Conservation (phyloP, 2,888 invertebrate species). For the Nephrotoma guestfalica region DNA sequence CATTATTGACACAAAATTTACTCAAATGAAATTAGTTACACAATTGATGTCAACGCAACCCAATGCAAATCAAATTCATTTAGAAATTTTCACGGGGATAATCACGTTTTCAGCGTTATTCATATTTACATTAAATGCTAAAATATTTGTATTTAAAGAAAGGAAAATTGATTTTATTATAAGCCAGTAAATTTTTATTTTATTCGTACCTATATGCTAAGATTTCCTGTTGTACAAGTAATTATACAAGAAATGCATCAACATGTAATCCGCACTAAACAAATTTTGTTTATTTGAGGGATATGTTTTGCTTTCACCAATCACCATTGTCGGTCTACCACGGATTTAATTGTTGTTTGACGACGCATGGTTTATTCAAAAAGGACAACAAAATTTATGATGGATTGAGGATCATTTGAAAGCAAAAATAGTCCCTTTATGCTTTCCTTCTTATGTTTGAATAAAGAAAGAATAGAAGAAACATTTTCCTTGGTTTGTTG, state of each 20-base stretch:
- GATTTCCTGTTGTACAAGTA: not conserved
- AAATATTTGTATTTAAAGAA: not conserved
- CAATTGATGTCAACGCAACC: not conserved
- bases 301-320: not conserved
- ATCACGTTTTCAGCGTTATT: not conserved
- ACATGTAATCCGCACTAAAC: not conserved
- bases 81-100: not conserved
- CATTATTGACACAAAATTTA: no score
- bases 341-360: not conserved
- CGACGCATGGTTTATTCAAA: not conserved
- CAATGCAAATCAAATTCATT: not conserved
- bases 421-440: not conserved
- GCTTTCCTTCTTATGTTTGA: not conserved
- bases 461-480: not conserved
- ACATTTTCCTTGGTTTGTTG: not conserved
- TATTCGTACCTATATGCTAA: not conserved
- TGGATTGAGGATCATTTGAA: not conserved
- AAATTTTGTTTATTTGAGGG: no score
- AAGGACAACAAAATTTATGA: not conserved
- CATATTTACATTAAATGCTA: not conserved
- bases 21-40: no score
- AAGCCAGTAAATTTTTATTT: not conserved
- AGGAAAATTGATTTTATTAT: not conserved
- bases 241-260: not conserved
- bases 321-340: not conserved